Percentiles rank a stretch among this genome's conserved stretches.
Conservation (phyloP, 2,797 vertebrate genomes). For the Hephaestus fuliginosus region DNA sequence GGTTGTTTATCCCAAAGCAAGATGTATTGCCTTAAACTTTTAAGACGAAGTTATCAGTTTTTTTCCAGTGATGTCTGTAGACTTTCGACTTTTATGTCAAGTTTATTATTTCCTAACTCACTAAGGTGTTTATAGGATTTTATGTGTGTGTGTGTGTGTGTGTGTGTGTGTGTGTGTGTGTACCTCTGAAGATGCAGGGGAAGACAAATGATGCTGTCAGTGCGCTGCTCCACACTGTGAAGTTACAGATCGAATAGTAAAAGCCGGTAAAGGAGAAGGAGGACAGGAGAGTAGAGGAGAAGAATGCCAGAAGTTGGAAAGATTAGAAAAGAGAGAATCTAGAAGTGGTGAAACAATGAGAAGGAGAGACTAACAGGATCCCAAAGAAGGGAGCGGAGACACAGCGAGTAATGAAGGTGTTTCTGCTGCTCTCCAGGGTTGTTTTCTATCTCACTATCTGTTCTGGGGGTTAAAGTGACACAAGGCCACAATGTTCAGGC, state of each 20-base stretch:
- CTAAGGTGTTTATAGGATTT: conserved; percentile 46
- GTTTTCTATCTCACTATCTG: conserved; percentile 61
- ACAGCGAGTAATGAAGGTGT: conserved; percentile 61
- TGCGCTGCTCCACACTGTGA: conserved; percentile 44
- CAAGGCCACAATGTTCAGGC: conserved; percentile 65
- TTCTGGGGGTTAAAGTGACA: conserved; percentile 69
- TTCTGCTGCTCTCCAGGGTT: conserved; percentile 45
- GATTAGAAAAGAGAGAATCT: conserved; percentile 48
- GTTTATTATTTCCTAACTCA: conserved; percentile 48
- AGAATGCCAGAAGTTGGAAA: conserved; percentile 41
- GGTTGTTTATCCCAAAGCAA: conserved; percentile 23
- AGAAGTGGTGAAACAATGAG: conserved; percentile 39
- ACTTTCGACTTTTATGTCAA: conserved; percentile 38
- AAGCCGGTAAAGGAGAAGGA: conserved; percentile 38
- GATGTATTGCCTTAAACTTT: conserved; percentile 1
- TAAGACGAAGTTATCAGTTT: conserved; percentile 15
- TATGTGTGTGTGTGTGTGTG: conserved; percentile 11
- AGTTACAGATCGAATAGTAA: conserved; percentile 64
- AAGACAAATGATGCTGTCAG: conserved; percentile 76
- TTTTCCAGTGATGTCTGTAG: conserved; percentile 10
- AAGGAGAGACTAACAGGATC: conserved; percentile 40
- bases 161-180: conserved; percentile 19
- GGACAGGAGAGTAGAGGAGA: conserved; percentile 20
- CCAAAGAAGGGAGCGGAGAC: conserved; percentile 31
- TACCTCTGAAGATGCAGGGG: conserved; percentile 39